Evolutionary conservation across 2,797 vertebrate genomes (phyloP).

Genomic region (Ibycter americanus): DNA sequence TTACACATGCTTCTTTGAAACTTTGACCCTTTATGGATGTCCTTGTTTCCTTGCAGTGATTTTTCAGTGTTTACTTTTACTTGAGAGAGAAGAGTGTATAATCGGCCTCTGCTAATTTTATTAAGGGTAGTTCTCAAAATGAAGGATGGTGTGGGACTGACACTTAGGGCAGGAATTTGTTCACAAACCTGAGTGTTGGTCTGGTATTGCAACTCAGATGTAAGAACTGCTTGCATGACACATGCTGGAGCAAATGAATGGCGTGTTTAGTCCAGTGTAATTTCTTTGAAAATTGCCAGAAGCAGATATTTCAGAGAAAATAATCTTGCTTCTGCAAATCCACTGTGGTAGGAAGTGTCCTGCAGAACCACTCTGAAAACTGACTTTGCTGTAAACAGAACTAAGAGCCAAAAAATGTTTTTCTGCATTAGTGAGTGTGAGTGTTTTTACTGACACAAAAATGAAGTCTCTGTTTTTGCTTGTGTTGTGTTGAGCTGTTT

Average conservation of each 20-base stretch:
- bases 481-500: conserved; percentile 9
- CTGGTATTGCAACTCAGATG: background rate
- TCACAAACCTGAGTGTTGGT: background rate
- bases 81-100: background rate
- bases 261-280: background rate
- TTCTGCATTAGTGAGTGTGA: background rate
- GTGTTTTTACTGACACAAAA: background rate
- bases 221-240: background rate
- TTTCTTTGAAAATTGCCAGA: conserved; percentile 21
- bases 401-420: background rate
- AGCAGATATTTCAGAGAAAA: background rate
- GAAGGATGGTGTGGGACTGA: background rate
- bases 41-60: background rate
- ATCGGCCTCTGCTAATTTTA: background rate
- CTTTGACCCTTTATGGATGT: background rate
- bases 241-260: background rate
- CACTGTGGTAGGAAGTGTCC: background rate
- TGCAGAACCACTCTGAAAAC: background rate
- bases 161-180: background rate
- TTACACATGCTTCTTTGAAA: background rate
- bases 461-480: background rate
- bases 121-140: background rate
- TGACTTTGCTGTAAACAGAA: background rate
- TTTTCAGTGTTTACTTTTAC: background rate
- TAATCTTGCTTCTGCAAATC: background rate